Conservation (phyloP, 2,888 invertebrate genomes). For the Piscicola geometra region DNA sequence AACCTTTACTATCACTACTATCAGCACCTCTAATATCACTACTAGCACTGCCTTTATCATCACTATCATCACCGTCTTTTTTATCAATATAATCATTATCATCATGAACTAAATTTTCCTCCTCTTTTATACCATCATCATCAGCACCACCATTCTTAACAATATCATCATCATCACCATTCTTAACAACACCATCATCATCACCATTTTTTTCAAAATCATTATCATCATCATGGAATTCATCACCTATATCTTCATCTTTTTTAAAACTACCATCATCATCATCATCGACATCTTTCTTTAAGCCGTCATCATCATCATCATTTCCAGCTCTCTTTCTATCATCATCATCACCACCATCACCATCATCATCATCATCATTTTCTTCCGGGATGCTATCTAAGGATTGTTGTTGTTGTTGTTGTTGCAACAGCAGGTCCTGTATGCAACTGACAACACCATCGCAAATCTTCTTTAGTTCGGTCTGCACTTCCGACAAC, state of each 20-base stretch:
- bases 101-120: not conserved
- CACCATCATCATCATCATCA: constrained; percentile 15
- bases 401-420: constrained; percentile 6
- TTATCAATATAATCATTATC: not conserved
- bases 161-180: not conserved
- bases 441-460: constrained; percentile 26
- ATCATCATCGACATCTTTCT: too few species aligned
- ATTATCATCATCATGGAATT: too few species aligned
- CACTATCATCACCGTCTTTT: not conserved
- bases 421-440: constrained; percentile 20
- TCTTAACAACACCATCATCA: not conserved
- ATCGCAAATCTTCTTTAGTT: constrained; percentile 25
- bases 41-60: not conserved
- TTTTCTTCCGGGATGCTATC: constrained; percentile 31
- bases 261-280: too few species aligned
- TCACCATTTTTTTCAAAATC: too few species aligned
- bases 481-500: constrained; percentile 24
- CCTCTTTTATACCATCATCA: not conserved
- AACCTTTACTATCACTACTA: not conserved
- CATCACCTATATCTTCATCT: too few species aligned
- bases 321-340: not conserved
- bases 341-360: not conserved
- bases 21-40: not conserved
- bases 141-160: not conserved
- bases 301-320: too few species aligned